Evolutionary conservation across 1,140 invertebrate genomes (phyloP).

Genomic region (Thaumatotibia leucotreta): DNA sequence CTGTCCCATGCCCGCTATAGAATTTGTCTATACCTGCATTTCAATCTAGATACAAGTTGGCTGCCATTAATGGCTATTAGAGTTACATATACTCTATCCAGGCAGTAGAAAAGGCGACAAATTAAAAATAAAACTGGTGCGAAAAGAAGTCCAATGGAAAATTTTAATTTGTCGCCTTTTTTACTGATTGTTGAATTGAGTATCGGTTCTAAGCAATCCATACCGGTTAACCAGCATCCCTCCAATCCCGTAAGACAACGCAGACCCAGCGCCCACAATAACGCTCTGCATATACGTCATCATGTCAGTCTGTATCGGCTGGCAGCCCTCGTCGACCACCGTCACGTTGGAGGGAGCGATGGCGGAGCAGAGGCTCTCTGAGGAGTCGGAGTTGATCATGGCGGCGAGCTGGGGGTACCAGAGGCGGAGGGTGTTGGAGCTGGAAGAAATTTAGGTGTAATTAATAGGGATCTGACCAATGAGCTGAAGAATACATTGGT

Average conservation of each 20-base stretch:
- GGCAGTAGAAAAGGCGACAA: no score
- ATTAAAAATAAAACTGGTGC: no score
- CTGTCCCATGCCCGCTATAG: no score
- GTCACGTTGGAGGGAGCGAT: constrained; percentile 32
- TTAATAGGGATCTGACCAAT: no score
- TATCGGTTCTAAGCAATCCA: background rate
- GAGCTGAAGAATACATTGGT: no score
- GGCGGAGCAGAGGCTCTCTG: constrained; percentile 47
- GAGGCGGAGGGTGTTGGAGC: constrained; percentile 73
- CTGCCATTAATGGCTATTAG: no score
- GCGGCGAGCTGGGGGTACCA: constrained; percentile 82
- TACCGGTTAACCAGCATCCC: constrained; percentile 65
- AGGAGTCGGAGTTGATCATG: constrained; percentile 56
- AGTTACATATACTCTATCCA: no score
- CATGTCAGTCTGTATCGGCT: constrained; percentile 60
- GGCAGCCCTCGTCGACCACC: constrained; percentile 25
- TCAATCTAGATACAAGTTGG: no score
- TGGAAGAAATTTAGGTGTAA: constrained; percentile 21
- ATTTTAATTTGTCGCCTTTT: no score
- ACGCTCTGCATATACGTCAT: constrained; percentile 77
- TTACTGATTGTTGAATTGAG: no score
- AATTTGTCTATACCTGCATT: no score
- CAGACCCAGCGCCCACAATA: constrained; percentile 70
- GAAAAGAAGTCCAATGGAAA: no score
- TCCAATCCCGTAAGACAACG: constrained; percentile 73